A percentile compares a stretch with the other conserved stretches of the same genome.
These are phyloP conservation scores for Oxystoma pomonae DNA, from an alignment of 2,888 invertebrate genomes.

Conservation along the genomic window DNA sequence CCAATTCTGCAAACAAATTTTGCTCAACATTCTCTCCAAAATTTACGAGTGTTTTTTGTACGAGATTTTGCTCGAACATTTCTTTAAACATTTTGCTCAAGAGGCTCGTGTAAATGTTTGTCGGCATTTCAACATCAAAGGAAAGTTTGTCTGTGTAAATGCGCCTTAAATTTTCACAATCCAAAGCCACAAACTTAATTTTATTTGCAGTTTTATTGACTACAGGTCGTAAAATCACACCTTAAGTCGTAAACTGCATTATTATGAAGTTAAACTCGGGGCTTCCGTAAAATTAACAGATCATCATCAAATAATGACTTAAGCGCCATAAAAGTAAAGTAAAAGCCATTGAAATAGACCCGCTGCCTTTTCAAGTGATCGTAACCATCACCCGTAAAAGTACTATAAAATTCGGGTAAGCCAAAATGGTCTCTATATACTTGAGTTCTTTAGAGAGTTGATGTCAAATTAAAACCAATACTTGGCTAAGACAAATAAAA, in stretches of 20 bases:
- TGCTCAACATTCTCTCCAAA: too few relatives aligned
- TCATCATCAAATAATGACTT: constrained; percentile 34
- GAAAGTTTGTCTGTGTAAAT: too few relatives aligned
- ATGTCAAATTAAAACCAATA: too few relatives aligned
- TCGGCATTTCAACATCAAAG: too few relatives aligned
- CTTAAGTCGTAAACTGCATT: not conserved
- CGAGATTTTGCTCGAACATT: too few relatives aligned
- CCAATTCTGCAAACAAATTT: too few relatives aligned
- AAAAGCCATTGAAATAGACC: constrained; percentile 24
- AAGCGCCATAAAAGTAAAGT: constrained; percentile 31
- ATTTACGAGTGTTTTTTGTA: too few relatives aligned
- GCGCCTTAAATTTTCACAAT: too few relatives aligned
- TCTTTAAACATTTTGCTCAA: too few relatives aligned
- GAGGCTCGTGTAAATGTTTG: too few relatives aligned
- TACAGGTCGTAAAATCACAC: not conserved
- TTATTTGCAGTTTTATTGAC: not conserved
- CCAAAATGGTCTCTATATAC: constrained; percentile 37
- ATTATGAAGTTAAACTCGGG: constrained; percentile 15
- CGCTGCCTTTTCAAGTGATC: constrained; percentile 39
- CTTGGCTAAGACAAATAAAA: too few relatives aligned
- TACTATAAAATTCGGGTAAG: constrained; percentile 42
- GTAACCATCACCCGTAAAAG: constrained; percentile 45
- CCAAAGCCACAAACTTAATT: not conserved
- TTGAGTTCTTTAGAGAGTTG: too few relatives aligned
- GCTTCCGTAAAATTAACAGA: constrained; percentile 30